Conservation (phyloP, 1,140 invertebrate species). For the Geopemphigus sp. region DNA sequence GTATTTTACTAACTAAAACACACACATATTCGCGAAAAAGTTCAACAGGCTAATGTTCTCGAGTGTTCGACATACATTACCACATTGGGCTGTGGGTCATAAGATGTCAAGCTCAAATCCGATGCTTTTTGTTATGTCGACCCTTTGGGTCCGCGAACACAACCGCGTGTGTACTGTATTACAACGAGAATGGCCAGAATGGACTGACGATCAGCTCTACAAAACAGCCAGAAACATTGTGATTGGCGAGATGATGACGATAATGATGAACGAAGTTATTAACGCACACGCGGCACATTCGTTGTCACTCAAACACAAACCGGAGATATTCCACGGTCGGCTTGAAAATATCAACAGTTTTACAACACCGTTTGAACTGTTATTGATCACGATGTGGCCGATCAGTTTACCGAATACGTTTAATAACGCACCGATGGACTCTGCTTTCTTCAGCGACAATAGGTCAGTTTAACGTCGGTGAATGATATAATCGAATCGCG, state of each 20-base stretch:
- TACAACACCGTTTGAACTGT: not conserved
- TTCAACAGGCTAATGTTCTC: not conserved
- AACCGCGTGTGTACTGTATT: conserved; percentile 7
- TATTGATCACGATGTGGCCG: not conserved
- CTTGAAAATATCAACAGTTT: not conserved
- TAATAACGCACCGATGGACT: not conserved
- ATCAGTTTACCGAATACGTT: not conserved
- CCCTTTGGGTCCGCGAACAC: conserved; percentile 15
- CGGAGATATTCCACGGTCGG: not conserved
- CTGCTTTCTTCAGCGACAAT: not conserved
- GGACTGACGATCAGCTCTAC: not conserved
- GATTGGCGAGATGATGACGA: not conserved
- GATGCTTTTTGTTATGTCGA: not conserved
- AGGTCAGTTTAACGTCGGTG: not conserved
- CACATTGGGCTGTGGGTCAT: conserved; percentile 26
- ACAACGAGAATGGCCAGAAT: not conserved
- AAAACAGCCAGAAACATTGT: not conserved
- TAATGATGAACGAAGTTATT: not conserved
- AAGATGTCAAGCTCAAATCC: not conserved
- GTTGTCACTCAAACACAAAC: not conserved
- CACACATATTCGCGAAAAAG: not conserved
- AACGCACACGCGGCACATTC: not conserved
- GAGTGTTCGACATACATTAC: no score
- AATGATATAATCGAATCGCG: no score
- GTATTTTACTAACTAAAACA: not conserved